Conservation (phyloP, 2,113 vertebrate species). For the Perognathus longimembris region DNA sequence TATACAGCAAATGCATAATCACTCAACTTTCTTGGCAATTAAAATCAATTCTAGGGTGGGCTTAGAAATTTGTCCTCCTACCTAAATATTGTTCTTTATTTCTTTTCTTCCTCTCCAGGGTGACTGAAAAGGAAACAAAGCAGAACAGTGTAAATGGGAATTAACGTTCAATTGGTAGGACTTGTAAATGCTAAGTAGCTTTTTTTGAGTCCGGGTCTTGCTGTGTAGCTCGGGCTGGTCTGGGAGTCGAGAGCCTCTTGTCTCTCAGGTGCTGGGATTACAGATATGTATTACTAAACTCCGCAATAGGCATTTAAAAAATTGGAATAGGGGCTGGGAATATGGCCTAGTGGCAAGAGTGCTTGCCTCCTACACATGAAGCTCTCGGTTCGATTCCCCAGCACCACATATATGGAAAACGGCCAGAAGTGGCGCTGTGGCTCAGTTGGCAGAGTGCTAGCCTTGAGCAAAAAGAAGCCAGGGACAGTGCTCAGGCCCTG, state of each 20-base stretch:
- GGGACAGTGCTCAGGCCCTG: too few species aligned
- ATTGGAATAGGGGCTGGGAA: too few species aligned
- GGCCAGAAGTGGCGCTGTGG: too few species aligned
- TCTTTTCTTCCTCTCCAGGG: background rate
- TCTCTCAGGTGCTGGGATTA: background rate
- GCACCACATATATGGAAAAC: too few species aligned
- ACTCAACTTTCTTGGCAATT: constrained; percentile 14
- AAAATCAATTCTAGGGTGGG: constrained; percentile 22
- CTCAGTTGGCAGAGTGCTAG: too few species aligned
- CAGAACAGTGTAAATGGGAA: background rate
- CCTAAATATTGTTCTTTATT: background rate
- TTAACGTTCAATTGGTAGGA: background rate
- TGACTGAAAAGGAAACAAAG: background rate
- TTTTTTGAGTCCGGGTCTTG: background rate
- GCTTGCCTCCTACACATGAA: too few species aligned
- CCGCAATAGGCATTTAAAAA: background rate
- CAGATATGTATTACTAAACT: background rate
- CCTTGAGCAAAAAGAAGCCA: too few species aligned
- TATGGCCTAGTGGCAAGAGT: too few species aligned
- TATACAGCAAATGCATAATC: background rate
- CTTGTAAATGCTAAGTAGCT: background rate
- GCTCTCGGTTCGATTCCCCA: too few species aligned
- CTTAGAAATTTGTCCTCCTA: background rate
- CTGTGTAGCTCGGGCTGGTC: background rate
- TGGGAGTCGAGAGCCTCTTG: background rate